A percentile compares a stretch with the other conserved stretches of the same genome.
phyloP scores from a whole-genome alignment of 2,113 vertebrate species.

The Recurvirostra avosetta region DNA sequence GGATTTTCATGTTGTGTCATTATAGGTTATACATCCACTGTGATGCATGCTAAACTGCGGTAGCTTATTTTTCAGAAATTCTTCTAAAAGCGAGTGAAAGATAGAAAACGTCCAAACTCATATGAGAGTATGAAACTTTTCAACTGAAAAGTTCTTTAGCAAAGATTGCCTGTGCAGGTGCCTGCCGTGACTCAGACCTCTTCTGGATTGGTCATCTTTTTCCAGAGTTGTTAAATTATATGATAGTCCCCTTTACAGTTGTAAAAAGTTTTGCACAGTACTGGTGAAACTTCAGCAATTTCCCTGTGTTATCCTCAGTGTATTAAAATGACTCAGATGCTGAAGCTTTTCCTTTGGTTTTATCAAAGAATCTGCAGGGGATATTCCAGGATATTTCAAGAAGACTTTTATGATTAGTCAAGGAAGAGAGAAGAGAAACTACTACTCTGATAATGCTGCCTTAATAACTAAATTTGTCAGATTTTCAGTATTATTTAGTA shows the following conservation, averaged over 20 bases:
- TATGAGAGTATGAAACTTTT: neutral
- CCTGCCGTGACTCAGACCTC: neutral
- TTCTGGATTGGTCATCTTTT: neutral
- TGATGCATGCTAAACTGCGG: neutral
- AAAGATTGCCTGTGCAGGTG: neutral
- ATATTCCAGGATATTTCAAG: neutral
- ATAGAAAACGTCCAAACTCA: neutral
- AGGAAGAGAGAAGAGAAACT: neutral
- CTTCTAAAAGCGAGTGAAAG: neutral
- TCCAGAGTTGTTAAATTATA: neutral
- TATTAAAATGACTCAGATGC: neutral
- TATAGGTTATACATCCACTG: neutral
- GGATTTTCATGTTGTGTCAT: neutral
- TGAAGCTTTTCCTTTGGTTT: neutral
- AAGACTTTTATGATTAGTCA: neutral
- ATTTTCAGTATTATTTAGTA: neutral
- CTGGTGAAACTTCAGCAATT: neutral
- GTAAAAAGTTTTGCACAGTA: neutral
- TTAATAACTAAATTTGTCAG: neutral
- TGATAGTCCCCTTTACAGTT: neutral
- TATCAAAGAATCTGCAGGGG: neutral
- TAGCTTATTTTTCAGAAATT: neutral
- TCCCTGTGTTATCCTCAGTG: neutral
- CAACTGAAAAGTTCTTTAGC: neutral
- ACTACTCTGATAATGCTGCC: neutral